A percentile compares a stretch with the other conserved stretches of the same genome.
phyloP scores from a whole-genome alignment of 2,113 vertebrate species.

The Scalopus aquaticus region DNA sequence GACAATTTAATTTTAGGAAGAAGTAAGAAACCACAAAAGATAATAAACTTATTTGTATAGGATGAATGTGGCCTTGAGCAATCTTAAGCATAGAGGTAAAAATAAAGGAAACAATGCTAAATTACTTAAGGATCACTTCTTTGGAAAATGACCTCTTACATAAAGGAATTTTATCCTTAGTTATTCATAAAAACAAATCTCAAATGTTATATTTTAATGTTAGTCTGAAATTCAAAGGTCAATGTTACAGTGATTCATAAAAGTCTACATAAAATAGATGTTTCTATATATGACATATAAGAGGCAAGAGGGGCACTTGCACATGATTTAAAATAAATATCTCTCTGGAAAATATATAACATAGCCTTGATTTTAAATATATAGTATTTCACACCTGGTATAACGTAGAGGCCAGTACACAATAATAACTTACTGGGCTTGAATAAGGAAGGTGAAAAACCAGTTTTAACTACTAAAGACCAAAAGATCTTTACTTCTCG shows the following conservation, averaged over 20 bases:
- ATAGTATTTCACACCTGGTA: not conserved
- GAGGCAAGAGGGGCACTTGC: not conserved
- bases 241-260: constrained; percentile 28
- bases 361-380: constrained; percentile 5
- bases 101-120: not conserved
- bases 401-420: not conserved
- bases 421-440: not conserved
- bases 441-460: not conserved
- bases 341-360: not conserved
- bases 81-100: not conserved
- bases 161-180: constrained; percentile 25
- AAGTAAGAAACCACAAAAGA: not conserved
- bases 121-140: constrained; percentile 30
- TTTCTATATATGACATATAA: not conserved
- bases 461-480: not conserved
- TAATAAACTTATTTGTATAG: not conserved
- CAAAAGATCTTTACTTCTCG: constrained; percentile 1
- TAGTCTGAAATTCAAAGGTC: constrained; percentile 45
- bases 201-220: constrained; percentile 20
- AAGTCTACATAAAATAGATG: not conserved
- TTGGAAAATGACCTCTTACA: constrained; percentile 6
- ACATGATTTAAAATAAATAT: constrained; percentile 39
- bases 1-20: not conserved
- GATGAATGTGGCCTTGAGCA: not conserved
- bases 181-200: constrained; percentile 48